Evolutionary conservation across 1,140 invertebrate genomes (phyloP).

Genomic region (Eciton burchellii): DNA sequence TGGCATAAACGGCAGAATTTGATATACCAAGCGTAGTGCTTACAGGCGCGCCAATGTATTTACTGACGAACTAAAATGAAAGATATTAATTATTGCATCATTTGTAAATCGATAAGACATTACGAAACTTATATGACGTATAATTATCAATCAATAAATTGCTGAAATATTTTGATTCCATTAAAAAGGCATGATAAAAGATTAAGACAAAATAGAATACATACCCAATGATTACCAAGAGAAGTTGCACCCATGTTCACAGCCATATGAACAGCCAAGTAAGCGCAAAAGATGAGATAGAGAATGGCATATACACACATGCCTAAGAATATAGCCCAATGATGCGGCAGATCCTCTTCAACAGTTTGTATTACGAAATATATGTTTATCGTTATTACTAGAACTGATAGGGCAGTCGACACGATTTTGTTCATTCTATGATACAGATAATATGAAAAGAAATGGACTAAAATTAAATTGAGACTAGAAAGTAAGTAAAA

Average conservation of each 20-base stretch:
- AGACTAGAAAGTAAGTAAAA: conserved; percentile 28
- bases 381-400: conserved; percentile 93
- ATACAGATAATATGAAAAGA: conserved; percentile 59
- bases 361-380: conserved; percentile 91
- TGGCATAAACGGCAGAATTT: conserved; percentile 81
- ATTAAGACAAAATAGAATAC: conserved; percentile 57
- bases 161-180: conserved; percentile 8
- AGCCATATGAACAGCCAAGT: conserved; percentile 90
- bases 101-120: conserved; percentile 49
- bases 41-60: conserved; percentile 82
- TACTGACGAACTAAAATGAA: conserved; percentile 80
- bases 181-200: neutral
- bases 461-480: neutral
- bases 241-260: conserved; percentile 88
- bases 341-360: conserved; percentile 83
- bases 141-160: too few relatives aligned
- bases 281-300: conserved; percentile 91
- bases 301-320: conserved; percentile 87
- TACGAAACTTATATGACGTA: conserved; percentile 34
- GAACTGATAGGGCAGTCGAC: conserved; percentile 88
- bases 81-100: conserved; percentile 39
- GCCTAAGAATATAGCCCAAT: conserved; percentile 86
- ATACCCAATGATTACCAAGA: conserved; percentile 78
- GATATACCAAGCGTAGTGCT: conserved; percentile 79
- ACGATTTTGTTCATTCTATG: conserved; percentile 90